Base-by-base conservation (phyloP, 2,797 vertebrate genomes). In the Graptemys geographica region DNA sequence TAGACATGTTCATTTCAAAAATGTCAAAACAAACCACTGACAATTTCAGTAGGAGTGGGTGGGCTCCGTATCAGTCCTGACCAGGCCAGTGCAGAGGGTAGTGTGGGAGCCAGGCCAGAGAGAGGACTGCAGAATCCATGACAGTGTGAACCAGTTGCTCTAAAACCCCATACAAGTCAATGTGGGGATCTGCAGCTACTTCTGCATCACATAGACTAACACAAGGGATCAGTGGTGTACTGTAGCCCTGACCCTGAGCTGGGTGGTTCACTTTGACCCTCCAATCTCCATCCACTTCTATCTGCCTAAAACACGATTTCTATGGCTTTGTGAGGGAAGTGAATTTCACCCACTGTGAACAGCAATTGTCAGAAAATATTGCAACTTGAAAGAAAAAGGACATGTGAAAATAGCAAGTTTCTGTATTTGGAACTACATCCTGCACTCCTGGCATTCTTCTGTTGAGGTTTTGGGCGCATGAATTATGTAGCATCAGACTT, bases 341-440 rank as follows among this genome's bases (percentile, higher is more conserved):
- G 44, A 49, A 15, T 78, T 78, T 47, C 13, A 78, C 74, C 44
- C 74, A 49, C 25, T 9, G 25, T 49, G 74, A 47, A 49, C 74
- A 78, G 44, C 27, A 78, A 6, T 87, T 56, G 16, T 5, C 21
- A 83, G 76, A 62, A 88, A 57, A 28, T 31, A 78, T 76, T 13
- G 5, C 44, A 84, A 3, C 3, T 4, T 9, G 1, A 16, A 52
- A 23, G 79, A 12, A 65, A 16, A 23, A 10, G 6, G 15, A 0
- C 1, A 21, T n/a, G 6, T 0, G 0, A 78, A 78, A 28, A 76
- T 28, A 49, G 8, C 15, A 78, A 28, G 27, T 49, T 47, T 31
- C 74, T 49, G 47, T 78, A 18, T 78, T 15, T 28, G 44, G 74
- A 78, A 49, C 74, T 31, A 31, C 41, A 15, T 49, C 44, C 44